phyloP scores from a whole-genome alignment of 35 echinoderm and acorn worm species.

The Heliocidaris erythrogramma region DNA sequence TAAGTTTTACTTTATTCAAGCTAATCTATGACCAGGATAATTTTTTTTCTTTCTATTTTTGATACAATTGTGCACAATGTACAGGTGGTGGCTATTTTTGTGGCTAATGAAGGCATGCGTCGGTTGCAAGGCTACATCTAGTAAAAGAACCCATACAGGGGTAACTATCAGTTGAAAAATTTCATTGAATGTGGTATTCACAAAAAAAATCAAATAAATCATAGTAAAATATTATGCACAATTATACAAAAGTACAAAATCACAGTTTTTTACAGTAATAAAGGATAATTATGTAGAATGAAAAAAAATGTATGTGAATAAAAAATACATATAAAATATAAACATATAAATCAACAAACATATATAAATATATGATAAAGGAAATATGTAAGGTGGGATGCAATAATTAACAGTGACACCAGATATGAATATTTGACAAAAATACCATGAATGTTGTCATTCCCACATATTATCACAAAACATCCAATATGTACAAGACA shows the following conservation, averaged over 20 bases:
- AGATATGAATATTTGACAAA: neutral
- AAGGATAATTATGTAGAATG: neutral
- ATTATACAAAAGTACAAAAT: neutral
- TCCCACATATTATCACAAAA: neutral
- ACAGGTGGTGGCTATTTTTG: neutral
- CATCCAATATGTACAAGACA: neutral
- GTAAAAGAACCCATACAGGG: constrained; percentile 76
- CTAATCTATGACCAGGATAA: neutral
- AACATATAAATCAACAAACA: neutral
- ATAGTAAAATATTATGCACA: neutral
- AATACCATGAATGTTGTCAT: neutral
- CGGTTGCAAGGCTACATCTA: neutral
- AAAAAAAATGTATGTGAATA: neutral
- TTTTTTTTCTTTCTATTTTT: neutral
- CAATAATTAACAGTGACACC: neutral
- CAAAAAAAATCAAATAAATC: neutral
- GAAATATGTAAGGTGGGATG: neutral
- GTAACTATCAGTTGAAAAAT: constrained; percentile 55
- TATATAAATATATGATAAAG: no score
- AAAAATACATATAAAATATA: neutral
- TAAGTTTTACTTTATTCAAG: neutral
- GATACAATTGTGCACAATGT: neutral
- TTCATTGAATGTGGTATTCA: constrained; percentile 4
- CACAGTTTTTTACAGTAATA: neutral
- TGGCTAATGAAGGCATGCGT: neutral